Percentiles rank a stretch among this genome's conserved stretches.
Evolutionary conservation across 1,140 invertebrate species (phyloP).

Genomic region (Acromyrmex heyeri): DNA sequence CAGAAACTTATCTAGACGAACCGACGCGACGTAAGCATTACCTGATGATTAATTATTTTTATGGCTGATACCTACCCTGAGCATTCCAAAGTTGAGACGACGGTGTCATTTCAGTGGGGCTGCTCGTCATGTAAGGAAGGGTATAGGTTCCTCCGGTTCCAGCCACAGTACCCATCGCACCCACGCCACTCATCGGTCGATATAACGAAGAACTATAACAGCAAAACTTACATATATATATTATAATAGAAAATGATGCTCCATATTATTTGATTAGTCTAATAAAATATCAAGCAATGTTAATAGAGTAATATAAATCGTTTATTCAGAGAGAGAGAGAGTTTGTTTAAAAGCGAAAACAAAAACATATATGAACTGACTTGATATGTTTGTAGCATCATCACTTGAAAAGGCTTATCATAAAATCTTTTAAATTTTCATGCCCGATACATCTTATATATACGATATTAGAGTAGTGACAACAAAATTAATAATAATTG

Average conservation of each 20-base stretch:
- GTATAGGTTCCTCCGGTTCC: constrained; percentile 70
- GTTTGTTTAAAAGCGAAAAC: neutral
- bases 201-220: constrained; percentile 81
- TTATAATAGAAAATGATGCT: neutral
- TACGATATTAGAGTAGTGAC: neutral
- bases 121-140: constrained; percentile 78
- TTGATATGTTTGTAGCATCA: neutral
- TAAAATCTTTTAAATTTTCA: neutral
- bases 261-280: neutral
- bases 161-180: constrained; percentile 69
- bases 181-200: constrained; percentile 77
- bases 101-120: constrained; percentile 76
- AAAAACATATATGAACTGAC: neutral
- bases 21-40: neutral
- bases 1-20: neutral
- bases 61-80: constrained; percentile 74
- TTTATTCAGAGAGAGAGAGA: too few species aligned
- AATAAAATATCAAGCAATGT: neutral
- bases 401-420: neutral
- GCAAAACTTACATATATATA: neutral
- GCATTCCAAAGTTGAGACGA: constrained; percentile 78
- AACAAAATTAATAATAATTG: neutral
- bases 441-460: neutral
- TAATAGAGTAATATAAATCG: neutral
- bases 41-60: neutral